Percentiles rank a stretch among this genome's conserved stretches.
These are phyloP conservation scores for Vanessa tameamea DNA, from an alignment of 1,140 invertebrate species.

Conservation along the genomic window DNA sequence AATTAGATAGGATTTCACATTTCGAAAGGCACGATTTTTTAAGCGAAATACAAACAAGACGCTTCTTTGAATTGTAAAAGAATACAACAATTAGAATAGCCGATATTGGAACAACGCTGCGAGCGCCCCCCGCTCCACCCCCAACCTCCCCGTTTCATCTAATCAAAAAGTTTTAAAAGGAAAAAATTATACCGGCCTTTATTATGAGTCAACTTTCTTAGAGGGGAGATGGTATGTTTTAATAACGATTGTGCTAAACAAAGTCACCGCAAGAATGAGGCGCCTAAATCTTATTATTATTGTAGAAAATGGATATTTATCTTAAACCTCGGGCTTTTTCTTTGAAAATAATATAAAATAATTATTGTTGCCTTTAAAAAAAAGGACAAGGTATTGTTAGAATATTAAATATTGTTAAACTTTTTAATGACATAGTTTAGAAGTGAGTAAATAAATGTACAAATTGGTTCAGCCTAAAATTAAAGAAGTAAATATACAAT, in stretches of 20 bases:
- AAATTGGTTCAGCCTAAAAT: not conserved
- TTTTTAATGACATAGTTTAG: too few relatives aligned
- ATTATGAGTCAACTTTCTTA: constrained; percentile 81
- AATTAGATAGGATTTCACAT: constrained; percentile 21
- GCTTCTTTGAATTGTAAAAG: constrained; percentile 35
- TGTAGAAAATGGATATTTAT: constrained; percentile 32
- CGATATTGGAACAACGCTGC: constrained; percentile 73
- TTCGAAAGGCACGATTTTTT: not conserved
- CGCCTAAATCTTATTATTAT: constrained; percentile 42
- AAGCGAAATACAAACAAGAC: constrained; percentile 8
- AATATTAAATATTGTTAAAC: not conserved
- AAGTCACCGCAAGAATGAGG: constrained; percentile 56
- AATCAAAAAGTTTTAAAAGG: constrained; percentile 82
- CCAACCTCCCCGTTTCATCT: constrained; percentile 79
- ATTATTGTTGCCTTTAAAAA: constrained; percentile 3
- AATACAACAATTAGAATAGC: constrained; percentile 79
- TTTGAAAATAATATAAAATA: constrained; percentile 4
- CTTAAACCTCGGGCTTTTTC: constrained; percentile 20
- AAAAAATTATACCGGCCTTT: constrained; percentile 81
- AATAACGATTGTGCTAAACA: constrained; percentile 74
- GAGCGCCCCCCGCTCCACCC: constrained; percentile 53
- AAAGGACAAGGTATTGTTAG: not conserved
- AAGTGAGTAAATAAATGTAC: too few relatives aligned
- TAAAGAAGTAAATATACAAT: not conserved
- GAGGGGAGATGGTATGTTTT: constrained; percentile 76